Percentiles rank a stretch among this genome's conserved stretches.
These are phyloP conservation scores for Ancistrus triradiatus DNA, from an alignment of 2,113 vertebrate species.

Conservation along the genomic window DNA sequence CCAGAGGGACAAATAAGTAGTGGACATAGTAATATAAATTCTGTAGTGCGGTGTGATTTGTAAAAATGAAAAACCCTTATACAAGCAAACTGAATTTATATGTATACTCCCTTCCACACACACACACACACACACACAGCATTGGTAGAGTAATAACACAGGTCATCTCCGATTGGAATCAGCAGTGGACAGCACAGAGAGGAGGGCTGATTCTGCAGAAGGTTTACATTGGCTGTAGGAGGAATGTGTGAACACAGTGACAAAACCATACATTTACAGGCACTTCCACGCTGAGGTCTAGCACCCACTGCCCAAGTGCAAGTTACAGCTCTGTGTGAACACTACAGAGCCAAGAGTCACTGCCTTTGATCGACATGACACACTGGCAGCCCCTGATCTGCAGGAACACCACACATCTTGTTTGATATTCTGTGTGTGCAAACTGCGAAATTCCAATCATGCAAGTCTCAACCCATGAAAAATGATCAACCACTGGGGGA, in stretches of 20 bases:
- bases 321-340: conserved; percentile 57
- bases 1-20: too few relatives aligned
- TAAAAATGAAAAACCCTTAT: too few relatives aligned
- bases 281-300: conserved; percentile 60
- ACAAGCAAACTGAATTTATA: too few relatives aligned
- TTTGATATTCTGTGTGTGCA: conserved; percentile 62
- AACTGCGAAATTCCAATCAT: conserved; percentile 70
- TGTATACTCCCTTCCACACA: too few relatives aligned
- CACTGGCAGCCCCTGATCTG: conserved; percentile 50
- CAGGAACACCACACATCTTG: conserved; percentile 58
- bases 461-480: conserved; percentile 46
- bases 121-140: too few relatives aligned
- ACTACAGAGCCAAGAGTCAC: conserved; percentile 26
- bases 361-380: conserved; percentile 56
- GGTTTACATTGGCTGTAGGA: conserved; percentile 33
- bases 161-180: too few relatives aligned
- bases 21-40: too few relatives aligned
- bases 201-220: conserved; percentile 11
- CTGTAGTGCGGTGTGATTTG: too few relatives aligned
- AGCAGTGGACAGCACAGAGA: conserved; percentile 23
- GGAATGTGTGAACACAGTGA: conserved; percentile 68
- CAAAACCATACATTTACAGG: conserved; percentile 66
- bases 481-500: conserved; percentile 46
- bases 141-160: too few relatives aligned
- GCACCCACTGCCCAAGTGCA: conserved; percentile 55